Percentiles rank a stretch among this genome's conserved stretches.
phyloP scores from a whole-genome alignment of 2,797 vertebrate species.

The Enteromius mattozi region DNA sequence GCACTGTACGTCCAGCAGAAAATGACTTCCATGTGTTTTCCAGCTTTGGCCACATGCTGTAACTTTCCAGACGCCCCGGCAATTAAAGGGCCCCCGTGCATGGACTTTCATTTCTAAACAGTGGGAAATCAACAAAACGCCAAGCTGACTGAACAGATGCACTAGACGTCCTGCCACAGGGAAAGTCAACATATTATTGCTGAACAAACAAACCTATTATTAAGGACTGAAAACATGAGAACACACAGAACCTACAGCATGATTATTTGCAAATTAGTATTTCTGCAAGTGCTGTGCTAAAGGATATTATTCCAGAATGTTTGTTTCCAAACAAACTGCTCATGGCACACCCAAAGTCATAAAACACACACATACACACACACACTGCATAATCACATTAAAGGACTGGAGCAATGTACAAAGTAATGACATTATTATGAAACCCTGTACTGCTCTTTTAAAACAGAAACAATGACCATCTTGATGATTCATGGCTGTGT shows the following conservation, averaged over 20 bases:
- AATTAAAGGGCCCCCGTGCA: not conserved
- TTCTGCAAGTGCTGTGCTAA: not conserved
- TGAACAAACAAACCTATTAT: conserved; percentile 12
- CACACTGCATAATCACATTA: conserved; percentile 21
- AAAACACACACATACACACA: conserved; percentile 20
- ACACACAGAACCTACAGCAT: not conserved
- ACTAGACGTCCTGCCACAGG: not conserved
- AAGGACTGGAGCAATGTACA: conserved; percentile 34
- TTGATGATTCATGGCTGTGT: conserved; percentile 1
- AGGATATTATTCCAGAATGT: conserved; percentile 31
- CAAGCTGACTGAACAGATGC: conserved; percentile 21
- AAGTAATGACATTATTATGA: not conserved
- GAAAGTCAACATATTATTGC: conserved; percentile 39
- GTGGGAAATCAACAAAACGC: not conserved
- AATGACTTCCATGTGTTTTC: conserved; percentile 52
- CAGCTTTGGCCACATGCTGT: conserved; percentile 38
- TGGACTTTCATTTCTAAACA: conserved; percentile 12
- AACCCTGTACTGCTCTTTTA: not conserved
- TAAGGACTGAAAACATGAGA: not conserved
- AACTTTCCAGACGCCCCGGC: conserved; percentile 44
- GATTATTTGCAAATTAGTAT: not conserved
- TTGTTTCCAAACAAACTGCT: conserved; percentile 42
- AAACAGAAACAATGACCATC: not conserved
- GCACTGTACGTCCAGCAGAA: conserved; percentile 1
- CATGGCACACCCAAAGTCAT: conserved; percentile 37